phyloP scores from a whole-genome alignment of 1,140 invertebrate genomes.

The Teleopsis dalmanni region DNA sequence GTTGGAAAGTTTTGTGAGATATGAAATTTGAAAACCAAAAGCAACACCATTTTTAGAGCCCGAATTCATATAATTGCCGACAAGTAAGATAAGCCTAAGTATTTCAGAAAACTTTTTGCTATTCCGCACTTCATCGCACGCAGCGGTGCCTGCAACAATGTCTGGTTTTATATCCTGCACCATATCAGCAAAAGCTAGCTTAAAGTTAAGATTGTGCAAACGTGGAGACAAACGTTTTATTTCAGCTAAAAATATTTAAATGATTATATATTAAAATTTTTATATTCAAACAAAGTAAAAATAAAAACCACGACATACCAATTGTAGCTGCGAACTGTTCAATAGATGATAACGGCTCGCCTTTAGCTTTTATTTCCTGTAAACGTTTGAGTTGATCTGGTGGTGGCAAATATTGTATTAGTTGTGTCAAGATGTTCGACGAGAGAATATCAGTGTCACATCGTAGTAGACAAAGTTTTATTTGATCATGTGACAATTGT shows the following conservation, averaged over 20 bases:
- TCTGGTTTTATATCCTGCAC: conserved; percentile 89
- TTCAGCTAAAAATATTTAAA: conserved; percentile 37
- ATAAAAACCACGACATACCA: conserved; percentile 41
- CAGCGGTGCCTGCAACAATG: conserved; percentile 89
- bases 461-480: conserved; percentile 72
- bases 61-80: conserved; percentile 94
- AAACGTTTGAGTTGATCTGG: conserved; percentile 81
- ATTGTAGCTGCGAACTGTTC: conserved; percentile 94
- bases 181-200: conserved; percentile 59
- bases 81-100: conserved; percentile 78
- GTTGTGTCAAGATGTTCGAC: conserved; percentile 71
- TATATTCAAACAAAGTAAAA: neutral
- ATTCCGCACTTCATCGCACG: conserved; percentile 87
- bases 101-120: conserved; percentile 87
- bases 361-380: conserved; percentile 67
- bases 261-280: neutral
- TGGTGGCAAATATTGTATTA: conserved; percentile 83
- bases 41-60: conserved; percentile 89
- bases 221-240: conserved; percentile 84
- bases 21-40: conserved; percentile 94
- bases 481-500: conserved; percentile 78
- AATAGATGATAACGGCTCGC: conserved; percentile 79
- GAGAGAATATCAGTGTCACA: conserved; percentile 80
- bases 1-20: conserved; percentile 86
- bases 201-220: conserved; percentile 85